phyloP scores from a whole-genome alignment of 2,888 invertebrate genomes.

The Brenthis daphne region DNA sequence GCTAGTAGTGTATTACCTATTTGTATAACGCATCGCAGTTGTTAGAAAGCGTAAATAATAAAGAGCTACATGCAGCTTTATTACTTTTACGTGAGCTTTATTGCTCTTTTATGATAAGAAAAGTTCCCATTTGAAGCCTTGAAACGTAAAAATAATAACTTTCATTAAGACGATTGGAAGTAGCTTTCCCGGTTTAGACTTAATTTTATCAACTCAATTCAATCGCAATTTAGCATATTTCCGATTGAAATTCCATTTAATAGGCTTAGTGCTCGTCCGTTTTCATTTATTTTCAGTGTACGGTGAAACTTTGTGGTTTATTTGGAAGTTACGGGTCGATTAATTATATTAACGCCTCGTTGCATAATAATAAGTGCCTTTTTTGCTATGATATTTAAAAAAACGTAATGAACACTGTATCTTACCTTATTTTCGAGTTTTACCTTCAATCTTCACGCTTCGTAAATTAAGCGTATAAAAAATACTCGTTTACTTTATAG shows the following conservation, averaged over 20 bases:
- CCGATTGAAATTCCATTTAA: slow-evolving; percentile 11
- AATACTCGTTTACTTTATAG: not conserved
- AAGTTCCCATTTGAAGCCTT: no score
- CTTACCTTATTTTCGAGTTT: not conserved
- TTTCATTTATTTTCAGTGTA: slow-evolving; percentile 28
- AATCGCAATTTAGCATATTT: slow-evolving; percentile 15
- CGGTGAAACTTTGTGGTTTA: slow-evolving; percentile 22
- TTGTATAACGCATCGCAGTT: no score
- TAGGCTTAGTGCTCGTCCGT: slow-evolving; percentile 9
- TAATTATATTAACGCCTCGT: slow-evolving; percentile 24
- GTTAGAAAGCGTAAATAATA: no score
- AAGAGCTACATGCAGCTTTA: no score
- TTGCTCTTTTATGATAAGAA: no score
- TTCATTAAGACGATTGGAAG: no score
- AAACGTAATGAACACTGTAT: not conserved
- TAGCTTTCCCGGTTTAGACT: not conserved
- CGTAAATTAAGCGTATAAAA: not conserved
- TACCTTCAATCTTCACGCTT: not conserved
- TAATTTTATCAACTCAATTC: not conserved
- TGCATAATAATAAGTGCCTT: not conserved
- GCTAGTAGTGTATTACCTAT: no score
- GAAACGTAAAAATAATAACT: no score
- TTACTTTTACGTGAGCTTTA: no score
- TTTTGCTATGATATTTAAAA: not conserved
- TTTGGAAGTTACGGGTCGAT: slow-evolving; percentile 14